A percentile compares a stretch with the other conserved stretches of the same genome.
phyloP scores from a whole-genome alignment of 2,113 vertebrate species.

The Indicator indicator region DNA sequence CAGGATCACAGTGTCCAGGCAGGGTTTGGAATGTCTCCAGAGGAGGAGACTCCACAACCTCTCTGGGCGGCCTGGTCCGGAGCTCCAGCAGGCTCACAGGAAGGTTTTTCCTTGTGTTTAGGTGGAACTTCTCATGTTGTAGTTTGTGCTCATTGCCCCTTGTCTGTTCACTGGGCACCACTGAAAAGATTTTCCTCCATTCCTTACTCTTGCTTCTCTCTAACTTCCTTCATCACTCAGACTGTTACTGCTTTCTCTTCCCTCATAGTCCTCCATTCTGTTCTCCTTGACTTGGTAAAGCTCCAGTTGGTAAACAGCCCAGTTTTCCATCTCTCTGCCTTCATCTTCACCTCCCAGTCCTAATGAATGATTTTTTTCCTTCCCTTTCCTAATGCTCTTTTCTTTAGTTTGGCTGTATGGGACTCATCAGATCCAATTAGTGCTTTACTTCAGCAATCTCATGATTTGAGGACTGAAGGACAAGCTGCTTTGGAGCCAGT shows the following conservation, averaged over 20 bases:
- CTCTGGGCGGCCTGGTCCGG: too few relatives aligned
- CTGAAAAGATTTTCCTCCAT: background rate
- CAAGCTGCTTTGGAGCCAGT: background rate
- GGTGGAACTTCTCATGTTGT: too few relatives aligned
- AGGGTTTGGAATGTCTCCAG: too few relatives aligned
- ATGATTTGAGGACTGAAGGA: background rate
- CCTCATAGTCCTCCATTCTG: background rate
- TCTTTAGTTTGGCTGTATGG: background rate
- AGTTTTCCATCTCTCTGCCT: constrained; percentile 65
- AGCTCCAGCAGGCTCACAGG: too few relatives aligned
- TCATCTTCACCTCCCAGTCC: constrained; percentile 50
- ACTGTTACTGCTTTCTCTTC: background rate
- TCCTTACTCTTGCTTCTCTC: background rate
- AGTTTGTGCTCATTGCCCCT: too few relatives aligned
- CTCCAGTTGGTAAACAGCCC: constrained; percentile 60
- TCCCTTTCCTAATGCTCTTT: constrained; percentile 52
- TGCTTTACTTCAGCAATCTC: background rate
- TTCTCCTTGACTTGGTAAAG: constrained; percentile 53
- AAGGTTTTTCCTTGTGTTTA: too few relatives aligned
- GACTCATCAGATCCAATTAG: constrained; percentile 4
- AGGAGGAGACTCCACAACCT: too few relatives aligned
- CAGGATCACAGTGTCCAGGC: too few relatives aligned
- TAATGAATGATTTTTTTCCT: constrained; percentile 43
- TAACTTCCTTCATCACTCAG: background rate
- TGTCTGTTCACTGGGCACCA: too few relatives aligned